Base-by-base conservation (phyloP, 2,113 vertebrate species). In the Lota lota region DNA sequence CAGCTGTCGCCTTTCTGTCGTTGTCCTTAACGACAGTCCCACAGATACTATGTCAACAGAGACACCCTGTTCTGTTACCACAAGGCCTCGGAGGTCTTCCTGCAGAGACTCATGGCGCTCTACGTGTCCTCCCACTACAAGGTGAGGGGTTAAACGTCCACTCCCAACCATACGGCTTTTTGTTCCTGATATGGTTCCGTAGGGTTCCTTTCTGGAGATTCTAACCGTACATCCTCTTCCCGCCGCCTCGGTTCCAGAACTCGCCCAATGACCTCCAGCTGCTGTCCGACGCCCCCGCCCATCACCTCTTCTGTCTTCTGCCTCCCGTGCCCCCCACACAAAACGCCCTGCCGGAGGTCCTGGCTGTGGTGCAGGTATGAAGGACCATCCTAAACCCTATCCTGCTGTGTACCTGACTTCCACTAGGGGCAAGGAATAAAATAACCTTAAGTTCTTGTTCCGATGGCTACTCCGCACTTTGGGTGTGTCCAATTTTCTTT, bases 121-220 rank as follows among this genome's bases (percentile, higher is more conserved):
- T 99, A 96, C 0, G 97, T 99, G 73, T 95, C 97, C 11, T 99
- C 97, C 1, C 97, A 99, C 81, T 99, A 99, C 84, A 99, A 99
- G 94, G 97, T 97, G 79, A 47, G 40, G 6, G 40, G 40, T 47
- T 47, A 82, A 72, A 16, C 0, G 5, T 19, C n/a, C 33, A 22
- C 21, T 20, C 19, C 10, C 19, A 14, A 19, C 19, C 57, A 4
- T 7, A 36, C 16, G 10, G 28, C 1, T 50, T 4, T 18, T 18
- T 11, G 3, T 2, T 21, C 4, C 8, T 21, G 20, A 4, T 16
- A 33, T 62, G 12, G 51, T 68, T 60, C 18, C 40, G 24, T 5
- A 8, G 8, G 12, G 4, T 54, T 17, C 1, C 40, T 47, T 11
- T 47, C 10, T 47, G 40, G 10, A 10, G 40, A 47, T 47, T 12